Base-by-base conservation (phyloP, 2,797 vertebrate species). In the Lepidocolaptes lacrymiger region DNA sequence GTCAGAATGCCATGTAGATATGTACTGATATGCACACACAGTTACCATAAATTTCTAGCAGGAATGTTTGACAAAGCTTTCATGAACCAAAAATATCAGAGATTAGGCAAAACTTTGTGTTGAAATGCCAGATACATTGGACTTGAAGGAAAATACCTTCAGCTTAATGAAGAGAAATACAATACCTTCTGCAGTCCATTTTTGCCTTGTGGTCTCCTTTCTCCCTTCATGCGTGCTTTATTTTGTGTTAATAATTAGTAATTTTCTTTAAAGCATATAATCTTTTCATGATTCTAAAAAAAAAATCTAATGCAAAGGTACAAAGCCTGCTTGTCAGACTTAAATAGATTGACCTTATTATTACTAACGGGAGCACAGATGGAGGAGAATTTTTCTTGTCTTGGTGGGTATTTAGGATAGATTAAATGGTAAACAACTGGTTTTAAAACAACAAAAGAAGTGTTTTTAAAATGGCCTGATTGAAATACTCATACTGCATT, bases 21-120 rank as follows among this genome's bases (percentile, higher is more conserved):
- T 68, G 88, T 87, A 92, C 72, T 67, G 64, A 67, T 82, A 85
- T 96, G 87, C 66, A 51, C 32, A 19, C 82, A 63, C 44, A n/a
- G 27, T 91, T 54, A 32, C 34, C 36, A 13, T 36, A 44, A 61
- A 80, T 71, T 80, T 91, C 37, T 95, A 26, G 43, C 21, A 17
- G 73, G 39, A 87, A 36, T 8, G 5, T 80, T 52, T 68, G 34
- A 64, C 52, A 44, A 73, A 61, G 18, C 24, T 55, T 93, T 76
- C 28, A 10, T 73, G 36, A 76, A 83, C 10, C 34, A 66, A 59
- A 77, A 58, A 72, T 85, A 92, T 73, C 1, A 3, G 58, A 80
- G 16, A 14, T 7, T 23, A 21, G 27, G n/a, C 58, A 51, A 41
- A 52, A 30, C 5, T 11, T 15, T 41, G 34, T 68, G 16, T 88